Evolutionary conservation across 2,113 vertebrate genomes (phyloP), one percentile per base, ranked within the genome.

Genomic region (Corvus cornix): DNA sequence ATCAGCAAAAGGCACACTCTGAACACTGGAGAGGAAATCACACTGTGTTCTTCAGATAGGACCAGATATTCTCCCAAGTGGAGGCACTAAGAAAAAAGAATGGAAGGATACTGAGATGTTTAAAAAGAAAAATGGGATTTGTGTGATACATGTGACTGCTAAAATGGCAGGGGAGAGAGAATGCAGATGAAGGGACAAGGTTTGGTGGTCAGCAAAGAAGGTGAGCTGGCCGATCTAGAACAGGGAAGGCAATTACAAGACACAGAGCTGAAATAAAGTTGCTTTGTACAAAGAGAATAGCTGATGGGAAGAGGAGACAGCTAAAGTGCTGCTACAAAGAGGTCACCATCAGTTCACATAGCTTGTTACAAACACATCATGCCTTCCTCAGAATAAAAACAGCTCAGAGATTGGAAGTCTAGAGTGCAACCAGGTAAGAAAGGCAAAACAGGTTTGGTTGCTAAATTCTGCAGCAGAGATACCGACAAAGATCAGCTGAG

Each of bases 401-500:
- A 87, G 16, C 48, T 68, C 58, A 87, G 48, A 84, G 30, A 78
- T 2, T 82, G 26, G 55, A 91, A 91, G 70, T 85, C 23, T 2
- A 64, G 53, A 85, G 44, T 37, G 35, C 74, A 96, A 64, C 15
- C 48, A 72, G 11, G 19, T 75, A 41, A 91, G 49, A 95, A 82
- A 87, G 31, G 28, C 49, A 94, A 76, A 93, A 79, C 24, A 48
- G 66, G 53, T 69, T 49, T 73, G 13, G 16, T 16, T 68, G n/a
- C 56, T 68, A 87, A 91, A 94, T 85, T 93, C 87, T 91, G 37
- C 84, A 78, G 37, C 84, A 78, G 73, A 89, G 52, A 68, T 20
- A 64, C 6, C 9, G 48, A 58, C 53, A 79, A 91, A 82, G 13
- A 90, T 82, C 74, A 91, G 53, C 33, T 72, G 48, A 87, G 46